Percentiles rank a stretch among this genome's conserved stretches.
phyloP scores from a whole-genome alignment of 2,888 invertebrate genomes.

The Argynnis bischoffii region DNA sequence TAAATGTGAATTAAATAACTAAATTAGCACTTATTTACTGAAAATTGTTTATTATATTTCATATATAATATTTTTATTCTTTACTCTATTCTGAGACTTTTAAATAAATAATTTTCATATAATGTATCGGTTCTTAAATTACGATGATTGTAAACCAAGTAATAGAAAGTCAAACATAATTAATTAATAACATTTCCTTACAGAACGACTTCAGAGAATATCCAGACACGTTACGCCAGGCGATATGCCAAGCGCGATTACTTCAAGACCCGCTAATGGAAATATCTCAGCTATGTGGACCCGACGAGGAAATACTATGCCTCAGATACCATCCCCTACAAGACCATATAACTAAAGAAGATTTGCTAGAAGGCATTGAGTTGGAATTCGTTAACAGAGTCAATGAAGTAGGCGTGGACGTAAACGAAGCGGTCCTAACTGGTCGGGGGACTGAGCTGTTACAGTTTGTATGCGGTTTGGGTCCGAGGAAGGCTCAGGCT shows the following conservation, averaged over 20 bases:
- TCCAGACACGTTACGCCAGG: conserved; percentile 94
- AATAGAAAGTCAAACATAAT: neutral
- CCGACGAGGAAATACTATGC: conserved; percentile 98
- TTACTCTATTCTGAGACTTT: neutral
- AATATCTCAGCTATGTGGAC: conserved; percentile 96
- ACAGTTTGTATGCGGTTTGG: conserved; percentile 98
- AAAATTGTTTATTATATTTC: neutral
- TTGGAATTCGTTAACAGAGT: conserved; percentile 96
- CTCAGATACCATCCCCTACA: conserved; percentile 94
- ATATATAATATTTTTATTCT: neutral
- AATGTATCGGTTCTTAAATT: neutral
- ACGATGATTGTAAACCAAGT: neutral
- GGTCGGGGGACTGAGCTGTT: conserved; percentile 93
- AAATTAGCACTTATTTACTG: no score
- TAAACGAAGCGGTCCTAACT: conserved; percentile 95
- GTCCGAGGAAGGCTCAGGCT: conserved; percentile 96
- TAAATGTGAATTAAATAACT: no score
- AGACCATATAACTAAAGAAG: conserved; percentile 92
- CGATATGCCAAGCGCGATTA: conserved; percentile 94
- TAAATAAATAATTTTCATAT: neutral
- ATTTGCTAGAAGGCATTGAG: conserved; percentile 91
- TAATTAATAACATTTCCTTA: neutral
- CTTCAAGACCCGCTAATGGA: conserved; percentile 98
- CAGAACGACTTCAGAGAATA: conserved; percentile 95
- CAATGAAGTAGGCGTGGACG: conserved; percentile 98